These are phyloP conservation scores for Hycleus cichorii DNA, from an alignment of 1,140 invertebrate species.

Conservation along the genomic window DNA sequence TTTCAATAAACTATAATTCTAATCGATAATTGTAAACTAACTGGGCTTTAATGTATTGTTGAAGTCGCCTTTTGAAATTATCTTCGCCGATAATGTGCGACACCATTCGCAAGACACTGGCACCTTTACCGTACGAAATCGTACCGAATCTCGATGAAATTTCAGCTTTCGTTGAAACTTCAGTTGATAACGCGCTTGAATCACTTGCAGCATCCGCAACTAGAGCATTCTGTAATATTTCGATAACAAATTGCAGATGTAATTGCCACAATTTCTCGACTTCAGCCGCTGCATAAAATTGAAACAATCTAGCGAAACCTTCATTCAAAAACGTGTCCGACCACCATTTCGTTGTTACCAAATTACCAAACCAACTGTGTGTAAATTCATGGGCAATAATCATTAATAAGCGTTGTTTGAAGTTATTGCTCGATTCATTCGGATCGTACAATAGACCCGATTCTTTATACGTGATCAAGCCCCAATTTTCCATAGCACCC, in stretches of 20 bases:
- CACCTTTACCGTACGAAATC: constrained; percentile 58
- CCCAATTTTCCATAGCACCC: constrained; percentile 87
- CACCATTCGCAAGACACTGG: constrained; percentile 70
- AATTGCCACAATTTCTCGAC: constrained; percentile 23
- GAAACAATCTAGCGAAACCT: constrained; percentile 42
- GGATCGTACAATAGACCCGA: constrained; percentile 47
- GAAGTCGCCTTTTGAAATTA: constrained; percentile 54
- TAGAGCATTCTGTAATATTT: constrained; percentile 57
- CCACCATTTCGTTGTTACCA: constrained; percentile 52
- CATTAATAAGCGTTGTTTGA: constrained; percentile 41
- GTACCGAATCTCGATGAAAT: constrained; percentile 50
- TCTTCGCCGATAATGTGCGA: constrained; percentile 56
- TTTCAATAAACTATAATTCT: constrained; percentile 8
- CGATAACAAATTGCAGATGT: constrained; percentile 48
- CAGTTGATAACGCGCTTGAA: constrained; percentile 33
- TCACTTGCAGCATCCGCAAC: constrained; percentile 44
- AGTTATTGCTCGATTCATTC: constrained; percentile 29
- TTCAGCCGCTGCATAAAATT: constrained; percentile 22
- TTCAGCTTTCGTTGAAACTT: constrained; percentile 44
- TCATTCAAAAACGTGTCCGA: constrained; percentile 43
- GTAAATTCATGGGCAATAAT: constrained; percentile 53
- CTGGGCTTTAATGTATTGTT: constrained; percentile 45
- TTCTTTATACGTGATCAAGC: constrained; percentile 74
- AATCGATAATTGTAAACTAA: neutral
- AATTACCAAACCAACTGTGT: constrained; percentile 63